A percentile compares a stretch with the other conserved stretches of the same genome.
These are phyloP conservation scores for Stramonita haemastoma DNA, from an alignment of 2,888 invertebrate species.

Conservation along the genomic window DNA sequence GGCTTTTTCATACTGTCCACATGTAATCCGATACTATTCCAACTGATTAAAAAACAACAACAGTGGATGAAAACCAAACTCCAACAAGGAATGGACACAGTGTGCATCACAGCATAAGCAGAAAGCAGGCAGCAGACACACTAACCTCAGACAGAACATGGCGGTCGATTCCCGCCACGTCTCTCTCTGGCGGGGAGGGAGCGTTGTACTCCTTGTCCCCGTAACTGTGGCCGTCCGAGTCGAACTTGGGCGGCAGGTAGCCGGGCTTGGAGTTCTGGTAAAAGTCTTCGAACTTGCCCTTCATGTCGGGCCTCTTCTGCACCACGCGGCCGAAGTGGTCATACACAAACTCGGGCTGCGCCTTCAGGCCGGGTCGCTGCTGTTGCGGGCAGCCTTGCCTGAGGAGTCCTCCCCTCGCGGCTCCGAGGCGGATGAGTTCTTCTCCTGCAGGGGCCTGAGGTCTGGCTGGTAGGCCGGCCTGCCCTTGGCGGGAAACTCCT, in stretches of 20 bases:
- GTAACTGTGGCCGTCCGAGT: slow-evolving; percentile 81
- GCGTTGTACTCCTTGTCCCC: slow-evolving; percentile 84
- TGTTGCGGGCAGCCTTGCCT: slow-evolving; percentile 55
- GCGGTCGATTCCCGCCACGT: slow-evolving; percentile 71
- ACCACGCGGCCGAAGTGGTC: slow-evolving; percentile 50
- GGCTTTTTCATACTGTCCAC: no score
- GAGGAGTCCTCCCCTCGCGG: slow-evolving; percentile 61
- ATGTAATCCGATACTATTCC: no score
- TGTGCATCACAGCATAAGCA: background rate
- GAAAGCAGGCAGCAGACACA: background rate
- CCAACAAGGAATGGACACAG: background rate
- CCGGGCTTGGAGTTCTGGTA: slow-evolving; percentile 66
- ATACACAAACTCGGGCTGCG: slow-evolving; percentile 53
- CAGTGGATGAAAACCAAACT: no score
- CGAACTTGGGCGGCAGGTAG: slow-evolving; percentile 78
- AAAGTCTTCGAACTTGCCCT: slow-evolving; percentile 61
- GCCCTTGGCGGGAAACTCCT: slow-evolving; percentile 81
- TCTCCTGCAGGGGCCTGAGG: slow-evolving; percentile 81
- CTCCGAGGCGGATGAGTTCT: slow-evolving; percentile 73
- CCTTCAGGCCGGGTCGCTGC: slow-evolving; percentile 69
- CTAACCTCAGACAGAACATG: slow-evolving; percentile 56
- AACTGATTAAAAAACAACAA: no score
- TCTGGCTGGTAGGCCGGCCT: slow-evolving; percentile 52
- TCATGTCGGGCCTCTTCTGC: slow-evolving; percentile 50
- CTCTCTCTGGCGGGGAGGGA: slow-evolving; percentile 85